phyloP scores from a whole-genome alignment of 2,888 invertebrate genomes.

The Trichogramma evanescens region DNA sequence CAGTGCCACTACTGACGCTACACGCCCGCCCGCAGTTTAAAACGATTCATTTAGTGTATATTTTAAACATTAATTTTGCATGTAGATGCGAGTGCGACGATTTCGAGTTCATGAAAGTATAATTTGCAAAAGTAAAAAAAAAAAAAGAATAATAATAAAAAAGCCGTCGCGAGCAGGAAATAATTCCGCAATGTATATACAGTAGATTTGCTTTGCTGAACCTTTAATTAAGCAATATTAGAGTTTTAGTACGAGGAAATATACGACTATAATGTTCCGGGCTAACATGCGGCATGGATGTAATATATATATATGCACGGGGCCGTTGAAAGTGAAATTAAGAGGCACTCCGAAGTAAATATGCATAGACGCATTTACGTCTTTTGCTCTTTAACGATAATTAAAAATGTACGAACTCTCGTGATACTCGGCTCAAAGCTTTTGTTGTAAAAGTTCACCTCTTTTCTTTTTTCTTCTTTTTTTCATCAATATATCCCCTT shows the following conservation, averaged over 20 bases:
- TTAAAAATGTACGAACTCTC: slow-evolving; percentile 21
- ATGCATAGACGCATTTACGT: no score
- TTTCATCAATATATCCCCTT: slow-evolving; percentile 23
- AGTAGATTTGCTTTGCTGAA: not conserved
- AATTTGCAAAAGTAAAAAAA: not conserved
- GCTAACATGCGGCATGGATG: no score
- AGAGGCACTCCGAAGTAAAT: not conserved
- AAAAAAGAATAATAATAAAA: slow-evolving; percentile 2
- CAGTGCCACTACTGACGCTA: not conserved
- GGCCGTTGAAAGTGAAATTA: slow-evolving; percentile 6
- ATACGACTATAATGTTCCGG: no score
- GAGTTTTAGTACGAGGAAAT: slow-evolving; percentile 16
- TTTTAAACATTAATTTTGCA: slow-evolving; percentile 21
- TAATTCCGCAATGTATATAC: not conserved
- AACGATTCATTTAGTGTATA: slow-evolving; percentile 21
- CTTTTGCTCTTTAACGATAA: slow-evolving; percentile 19
- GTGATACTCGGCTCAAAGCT: not conserved
- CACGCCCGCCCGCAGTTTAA: slow-evolving; percentile 17
- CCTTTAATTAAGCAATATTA: slow-evolving; percentile 25
- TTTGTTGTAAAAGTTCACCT: no score
- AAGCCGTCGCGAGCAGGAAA: not conserved
- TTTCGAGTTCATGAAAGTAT: no score
- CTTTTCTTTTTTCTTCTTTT: slow-evolving; percentile 5
- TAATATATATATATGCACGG: no score
- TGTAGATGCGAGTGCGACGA: slow-evolving; percentile 14